phyloP scores from a whole-genome alignment of 2,888 invertebrate genomes.

The Netelia inedita region DNA sequence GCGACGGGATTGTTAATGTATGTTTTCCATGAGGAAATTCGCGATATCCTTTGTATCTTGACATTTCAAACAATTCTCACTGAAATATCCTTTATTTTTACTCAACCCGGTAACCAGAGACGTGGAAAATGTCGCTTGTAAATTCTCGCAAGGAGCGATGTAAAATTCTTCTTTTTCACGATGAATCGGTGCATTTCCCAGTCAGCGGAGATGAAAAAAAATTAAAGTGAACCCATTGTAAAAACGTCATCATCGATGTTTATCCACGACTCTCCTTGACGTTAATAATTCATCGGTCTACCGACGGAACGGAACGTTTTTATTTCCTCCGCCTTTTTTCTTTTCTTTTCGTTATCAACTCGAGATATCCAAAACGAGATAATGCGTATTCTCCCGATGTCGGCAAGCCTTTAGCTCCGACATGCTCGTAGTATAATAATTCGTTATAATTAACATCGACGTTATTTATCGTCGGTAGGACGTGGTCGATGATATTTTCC shows the following conservation, averaged over 20 bases:
- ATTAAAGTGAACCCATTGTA: not conserved
- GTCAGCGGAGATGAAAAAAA: not conserved
- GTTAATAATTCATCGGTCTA: constrained; percentile 57
- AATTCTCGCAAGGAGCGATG: not conserved
- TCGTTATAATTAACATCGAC: constrained; percentile 64
- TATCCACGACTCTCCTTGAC: not conserved
- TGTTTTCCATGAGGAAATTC: not conserved
- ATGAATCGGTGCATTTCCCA: not conserved
- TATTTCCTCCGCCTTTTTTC: not conserved
- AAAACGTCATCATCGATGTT: not conserved
- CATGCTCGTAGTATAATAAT: constrained; percentile 52
- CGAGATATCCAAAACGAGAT: constrained; percentile 59
- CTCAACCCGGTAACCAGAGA: not conserved
- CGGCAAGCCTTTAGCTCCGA: constrained; percentile 44
- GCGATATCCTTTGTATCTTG: not conserved
- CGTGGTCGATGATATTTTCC: constrained; percentile 65
- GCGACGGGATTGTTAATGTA: not conserved
- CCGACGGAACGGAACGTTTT: constrained; percentile 46
- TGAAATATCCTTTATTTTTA: no score
- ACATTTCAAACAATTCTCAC: no score
- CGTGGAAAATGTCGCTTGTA: not conserved
- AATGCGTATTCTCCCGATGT: constrained; percentile 43
- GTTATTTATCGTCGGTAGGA: constrained; percentile 65
- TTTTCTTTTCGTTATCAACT: constrained; percentile 32
- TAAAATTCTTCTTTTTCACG: not conserved